Percentiles rank a stretch among this genome's conserved stretches.
Evolutionary conservation across 2,113 vertebrate genomes (phyloP).

Genomic region (Entomyzon cyanotis): DNA sequence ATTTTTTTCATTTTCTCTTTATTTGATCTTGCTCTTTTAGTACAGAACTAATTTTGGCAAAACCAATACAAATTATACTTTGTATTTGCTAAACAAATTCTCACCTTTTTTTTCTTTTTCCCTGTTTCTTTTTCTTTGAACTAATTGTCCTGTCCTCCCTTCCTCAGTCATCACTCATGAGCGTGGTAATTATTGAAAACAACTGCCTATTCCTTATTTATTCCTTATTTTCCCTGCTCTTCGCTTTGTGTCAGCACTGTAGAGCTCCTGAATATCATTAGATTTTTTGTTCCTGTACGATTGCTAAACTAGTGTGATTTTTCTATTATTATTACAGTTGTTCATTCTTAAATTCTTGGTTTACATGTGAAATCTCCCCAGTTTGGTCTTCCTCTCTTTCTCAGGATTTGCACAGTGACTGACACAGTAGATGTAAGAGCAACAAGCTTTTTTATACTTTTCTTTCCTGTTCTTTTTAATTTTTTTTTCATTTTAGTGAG

Average conservation of each 20-base stretch:
- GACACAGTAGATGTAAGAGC: conserved; percentile 76
- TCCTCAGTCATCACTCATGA: conserved; percentile 94
- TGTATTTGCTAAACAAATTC: conserved; percentile 72
- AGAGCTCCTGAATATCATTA: conserved; percentile 75
- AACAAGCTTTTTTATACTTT: conserved; percentile 65
- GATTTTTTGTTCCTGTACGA: not conserved
- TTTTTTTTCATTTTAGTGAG: conserved; percentile 49
- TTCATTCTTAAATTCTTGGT: conserved; percentile 39
- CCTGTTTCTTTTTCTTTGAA: conserved; percentile 77
- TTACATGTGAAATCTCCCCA: conserved; percentile 29
- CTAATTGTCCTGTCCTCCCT: conserved; percentile 83
- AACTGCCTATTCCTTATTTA: conserved; percentile 67
- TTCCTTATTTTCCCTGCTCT: conserved; percentile 76
- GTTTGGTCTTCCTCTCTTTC: conserved; percentile 61
- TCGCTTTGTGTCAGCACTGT: conserved; percentile 84
- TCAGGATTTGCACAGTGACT: conserved; percentile 84
- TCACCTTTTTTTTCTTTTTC: conserved; percentile 70
- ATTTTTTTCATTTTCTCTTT: not conserved
- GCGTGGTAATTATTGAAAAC: conserved; percentile 91
- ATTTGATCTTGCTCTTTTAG: conserved; percentile 5
- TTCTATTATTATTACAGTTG: conserved; percentile 28
- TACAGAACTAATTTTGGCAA: conserved; percentile 1
- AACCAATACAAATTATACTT: conserved; percentile 68
- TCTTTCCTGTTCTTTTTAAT: conserved; percentile 14
- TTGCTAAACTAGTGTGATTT: not conserved